These are phyloP conservation scores for Gymnodraco acuticeps DNA, from an alignment of 2,797 vertebrate species.

Conservation along the genomic window DNA sequence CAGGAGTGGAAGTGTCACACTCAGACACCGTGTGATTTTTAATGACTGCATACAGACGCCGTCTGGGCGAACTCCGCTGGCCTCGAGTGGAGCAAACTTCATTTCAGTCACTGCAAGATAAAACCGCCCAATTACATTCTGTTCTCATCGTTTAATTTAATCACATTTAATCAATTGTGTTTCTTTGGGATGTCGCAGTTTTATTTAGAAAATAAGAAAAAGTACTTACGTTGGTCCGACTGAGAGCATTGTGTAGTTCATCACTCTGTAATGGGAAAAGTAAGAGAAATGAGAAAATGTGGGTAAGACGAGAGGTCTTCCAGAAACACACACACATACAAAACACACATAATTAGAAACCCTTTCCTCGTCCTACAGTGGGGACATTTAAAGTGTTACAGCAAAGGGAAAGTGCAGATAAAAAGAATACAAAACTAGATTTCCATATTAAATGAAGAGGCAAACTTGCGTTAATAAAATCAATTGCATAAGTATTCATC, in stretches of 20 bases:
- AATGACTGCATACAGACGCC: slow-evolving; percentile 62
- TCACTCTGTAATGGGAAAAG: slow-evolving; percentile 10
- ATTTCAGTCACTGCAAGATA: slow-evolving; percentile 55
- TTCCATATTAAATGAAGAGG: too few species aligned
- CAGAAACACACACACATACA: slow-evolving; percentile 2
- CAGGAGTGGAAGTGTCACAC: slow-evolving; percentile 48
- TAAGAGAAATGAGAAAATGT: slow-evolving; percentile 5
- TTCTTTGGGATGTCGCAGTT: slow-evolving; percentile 24
- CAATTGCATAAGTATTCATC: too few species aligned
- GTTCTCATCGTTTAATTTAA: slow-evolving; percentile 62
- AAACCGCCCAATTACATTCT: slow-evolving; percentile 68
- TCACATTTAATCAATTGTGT: slow-evolving; percentile 45
- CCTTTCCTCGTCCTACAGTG: too few species aligned
- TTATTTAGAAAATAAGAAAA: slow-evolving; percentile 52
- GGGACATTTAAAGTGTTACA: too few species aligned
- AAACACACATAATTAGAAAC: background rate
- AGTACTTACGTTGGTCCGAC: slow-evolving; percentile 11
- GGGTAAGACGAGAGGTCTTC: background rate
- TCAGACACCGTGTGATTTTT: slow-evolving; percentile 66
- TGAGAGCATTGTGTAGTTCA: slow-evolving; percentile 6
- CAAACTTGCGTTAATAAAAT: too few species aligned
- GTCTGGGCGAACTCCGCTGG: slow-evolving; percentile 30
- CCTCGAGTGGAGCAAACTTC: slow-evolving; percentile 55
- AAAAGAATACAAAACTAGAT: too few species aligned
- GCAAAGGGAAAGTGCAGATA: too few species aligned